These are phyloP conservation scores for Chrysochloris asiatica DNA, from an alignment of 2,113 vertebrate species.

Conservation along the genomic window DNA sequence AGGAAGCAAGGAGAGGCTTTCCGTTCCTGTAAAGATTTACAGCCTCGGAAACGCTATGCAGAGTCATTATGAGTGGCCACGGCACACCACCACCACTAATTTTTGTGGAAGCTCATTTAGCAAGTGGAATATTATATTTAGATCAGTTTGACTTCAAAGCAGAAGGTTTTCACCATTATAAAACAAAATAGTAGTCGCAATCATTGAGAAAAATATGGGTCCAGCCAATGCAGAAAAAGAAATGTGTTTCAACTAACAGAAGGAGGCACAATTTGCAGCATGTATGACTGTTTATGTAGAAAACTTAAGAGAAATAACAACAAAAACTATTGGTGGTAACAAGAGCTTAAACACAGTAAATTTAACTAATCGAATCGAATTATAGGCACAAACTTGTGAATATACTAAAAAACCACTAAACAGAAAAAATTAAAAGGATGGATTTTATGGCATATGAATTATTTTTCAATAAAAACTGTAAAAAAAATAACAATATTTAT, in stretches of 20 bases:
- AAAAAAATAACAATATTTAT: background rate
- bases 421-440: background rate
- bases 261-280: background rate
- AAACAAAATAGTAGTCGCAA: background rate
- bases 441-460: slow-evolving; percentile 20
- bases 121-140: slow-evolving; percentile 25
- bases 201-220: background rate
- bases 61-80: too few relatives aligned
- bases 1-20: too few relatives aligned
- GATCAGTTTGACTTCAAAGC: background rate
- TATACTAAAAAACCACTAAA: slow-evolving; percentile 17
- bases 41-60: too few relatives aligned
- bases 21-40: too few relatives aligned
- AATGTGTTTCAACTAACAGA: slow-evolving; percentile 25
- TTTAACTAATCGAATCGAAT: background rate
- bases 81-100: too few relatives aligned
- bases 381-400: background rate
- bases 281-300: background rate
- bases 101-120: background rate
- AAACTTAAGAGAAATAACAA: slow-evolving; percentile 17
- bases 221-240: background rate
- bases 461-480: background rate
- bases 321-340: background rate
- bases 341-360: background rate
- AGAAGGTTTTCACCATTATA: background rate